Evolutionary conservation across 2,888 invertebrate species (phyloP), one percentile per base, ranked within the genome.

Genomic region (Lobophora halterata): DNA sequence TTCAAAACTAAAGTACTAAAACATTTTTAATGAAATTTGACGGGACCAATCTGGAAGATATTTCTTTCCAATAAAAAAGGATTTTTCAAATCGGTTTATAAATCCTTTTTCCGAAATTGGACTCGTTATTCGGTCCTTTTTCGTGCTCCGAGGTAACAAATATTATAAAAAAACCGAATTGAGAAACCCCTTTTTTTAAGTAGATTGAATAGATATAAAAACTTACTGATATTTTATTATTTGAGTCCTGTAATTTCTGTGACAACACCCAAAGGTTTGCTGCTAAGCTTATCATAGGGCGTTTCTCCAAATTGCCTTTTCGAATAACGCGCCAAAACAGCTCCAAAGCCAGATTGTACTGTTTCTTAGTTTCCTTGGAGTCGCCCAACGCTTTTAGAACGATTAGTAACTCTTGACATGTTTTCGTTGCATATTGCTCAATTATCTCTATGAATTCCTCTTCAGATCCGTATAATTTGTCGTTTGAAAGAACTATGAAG

Each of bases 401-500:
- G 1, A 87, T 79, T 3, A 96, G 73, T 43, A 97, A 85, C 74
- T 96, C 93, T 54, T 94, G 93, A 18, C 97, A 87, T 33, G 97
- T 88, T 49, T 93, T 91, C 0, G 91, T 90, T 47, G 93, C 92
- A 67, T 95, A 91, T 64, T 90, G 91, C 61, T 95, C 92, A 1
- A 97, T 88, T 74, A 95, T 95, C 1, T 87, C 81, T 29, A 97
- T 83, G 71, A 96, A 98, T 76, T 96, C 95, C 6, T 92, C 90
- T 79, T 97, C 97, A 5, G 93, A 92, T 3, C 97, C 97, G 69
- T 98, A 98, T 20, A 98, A 81, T 38, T 93, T 90, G 75, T 98
- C 97, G 71, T 98, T 98, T 2, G 97, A 97, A 64, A 97, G 93
- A 45, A 98, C 96, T 92, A 55, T 61, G 85, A 83, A 57, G 54